phyloP scores from a whole-genome alignment of 2,113 vertebrate species.

The Xyliphius kryptos region DNA sequence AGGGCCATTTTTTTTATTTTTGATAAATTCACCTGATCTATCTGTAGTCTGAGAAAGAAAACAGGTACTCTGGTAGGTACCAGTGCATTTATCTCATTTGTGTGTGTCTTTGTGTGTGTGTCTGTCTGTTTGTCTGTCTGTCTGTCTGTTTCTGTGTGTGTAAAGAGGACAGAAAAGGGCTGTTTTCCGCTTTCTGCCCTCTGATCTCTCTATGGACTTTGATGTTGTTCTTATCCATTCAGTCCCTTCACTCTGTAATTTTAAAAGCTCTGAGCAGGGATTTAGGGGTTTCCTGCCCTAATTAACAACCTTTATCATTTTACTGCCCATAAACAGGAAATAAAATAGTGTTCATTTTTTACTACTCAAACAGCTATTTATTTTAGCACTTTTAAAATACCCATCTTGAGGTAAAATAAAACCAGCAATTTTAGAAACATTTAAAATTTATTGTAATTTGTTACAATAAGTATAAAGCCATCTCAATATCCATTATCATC shows the following conservation, averaged over 20 bases:
- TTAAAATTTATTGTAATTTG: no score
- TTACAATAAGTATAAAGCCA: no score
- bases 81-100: no score
- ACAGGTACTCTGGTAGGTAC: no score
- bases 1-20: no score
- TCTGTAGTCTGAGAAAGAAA: no score
- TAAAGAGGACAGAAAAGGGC: background rate
- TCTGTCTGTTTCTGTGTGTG: background rate
- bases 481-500: no score
- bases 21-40: no score
- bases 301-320: conserved; percentile 11
- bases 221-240: conserved; percentile 31
- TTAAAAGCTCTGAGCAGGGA: conserved; percentile 22
- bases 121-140: no score
- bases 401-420: no score
- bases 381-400: background rate
- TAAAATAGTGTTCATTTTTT: background rate
- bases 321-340: conserved; percentile 12
- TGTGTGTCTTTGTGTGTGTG: background rate
- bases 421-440: no score
- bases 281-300: background rate
- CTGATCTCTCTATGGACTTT: conserved; percentile 23
- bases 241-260: conserved; percentile 16
- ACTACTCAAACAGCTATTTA: background rate
- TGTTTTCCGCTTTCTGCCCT: conserved; percentile 12